These are phyloP conservation scores for Cynoglossus semilaevis DNA, from an alignment of 2,113 vertebrate species.

Conservation along the genomic window DNA sequence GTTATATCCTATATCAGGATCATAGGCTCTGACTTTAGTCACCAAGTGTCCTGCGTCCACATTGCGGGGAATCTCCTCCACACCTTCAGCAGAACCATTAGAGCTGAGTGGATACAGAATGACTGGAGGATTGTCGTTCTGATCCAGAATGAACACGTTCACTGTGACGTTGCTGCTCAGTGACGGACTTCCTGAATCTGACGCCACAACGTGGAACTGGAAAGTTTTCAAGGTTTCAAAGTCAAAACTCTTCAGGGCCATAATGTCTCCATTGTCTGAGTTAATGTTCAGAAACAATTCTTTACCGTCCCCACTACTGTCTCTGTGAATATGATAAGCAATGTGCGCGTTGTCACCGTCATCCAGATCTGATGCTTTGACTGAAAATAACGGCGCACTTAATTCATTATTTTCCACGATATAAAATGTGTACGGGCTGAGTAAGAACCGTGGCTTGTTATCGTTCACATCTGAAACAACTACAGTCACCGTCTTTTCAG, in stretches of 20 bases:
- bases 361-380: conserved; percentile 64
- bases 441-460: conserved; percentile 65
- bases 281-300: conserved; percentile 44
- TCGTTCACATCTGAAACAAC: conserved; percentile 72
- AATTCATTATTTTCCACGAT: conserved; percentile 62
- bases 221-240: conserved; percentile 34
- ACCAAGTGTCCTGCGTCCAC: too few species aligned
- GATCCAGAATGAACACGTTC: too few species aligned
- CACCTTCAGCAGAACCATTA: too few species aligned
- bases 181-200: conserved; percentile 56
- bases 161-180: too few species aligned
- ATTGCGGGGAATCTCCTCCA: too few species aligned
- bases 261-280: conserved; percentile 49
- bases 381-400: conserved; percentile 49
- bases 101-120: too few species aligned
- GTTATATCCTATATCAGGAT: too few species aligned
- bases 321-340: conserved; percentile 48
- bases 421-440: conserved; percentile 50
- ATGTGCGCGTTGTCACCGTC: conserved; percentile 57
- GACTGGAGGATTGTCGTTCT: too few species aligned
- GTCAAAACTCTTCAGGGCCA: conserved; percentile 53
- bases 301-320: neutral
- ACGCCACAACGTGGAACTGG: conserved; percentile 55
- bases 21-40: too few species aligned
- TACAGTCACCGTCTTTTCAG: conserved; percentile 62